Conservation (phyloP, 2,888 invertebrate species). For the Agrenia bidenticulata region DNA sequence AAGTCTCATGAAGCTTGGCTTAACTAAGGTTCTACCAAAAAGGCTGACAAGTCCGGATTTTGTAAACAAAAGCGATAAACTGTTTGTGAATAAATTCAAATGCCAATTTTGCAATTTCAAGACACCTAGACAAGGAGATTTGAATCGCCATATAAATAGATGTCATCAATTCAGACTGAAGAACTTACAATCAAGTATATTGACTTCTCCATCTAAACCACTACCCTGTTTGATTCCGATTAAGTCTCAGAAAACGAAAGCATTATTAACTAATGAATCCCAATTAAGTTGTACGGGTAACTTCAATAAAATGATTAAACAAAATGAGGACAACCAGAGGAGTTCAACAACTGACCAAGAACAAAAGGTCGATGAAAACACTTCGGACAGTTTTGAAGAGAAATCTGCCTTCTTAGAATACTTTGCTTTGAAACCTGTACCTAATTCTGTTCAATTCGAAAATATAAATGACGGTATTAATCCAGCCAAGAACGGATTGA, state of each 20-base stretch:
- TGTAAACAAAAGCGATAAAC: too few relatives aligned
- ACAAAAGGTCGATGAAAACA: slow-evolving; percentile 11
- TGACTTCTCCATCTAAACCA: slow-evolving; percentile 60
- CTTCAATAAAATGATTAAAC: too few relatives aligned
- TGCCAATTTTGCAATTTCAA: slow-evolving; percentile 63
- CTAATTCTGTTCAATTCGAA: not conserved
- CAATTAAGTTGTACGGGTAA: too few relatives aligned
- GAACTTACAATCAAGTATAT: slow-evolving; percentile 49
- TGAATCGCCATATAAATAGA: slow-evolving; percentile 61
- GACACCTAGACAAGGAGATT: slow-evolving; percentile 63
- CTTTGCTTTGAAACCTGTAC: slow-evolving; percentile 15
- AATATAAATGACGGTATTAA: not conserved
- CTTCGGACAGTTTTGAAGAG: slow-evolving; percentile 28
- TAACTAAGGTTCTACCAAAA: too few relatives aligned
- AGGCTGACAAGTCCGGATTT: too few relatives aligned
- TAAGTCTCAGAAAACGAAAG: slow-evolving; percentile 7
- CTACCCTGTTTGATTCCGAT: slow-evolving; percentile 76
- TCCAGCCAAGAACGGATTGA: slow-evolving; percentile 1
- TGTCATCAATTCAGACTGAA: not conserved
- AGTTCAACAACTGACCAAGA: slow-evolving; percentile 16
- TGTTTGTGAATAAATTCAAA: slow-evolving; percentile 55
- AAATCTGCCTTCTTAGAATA: slow-evolving; percentile 37
- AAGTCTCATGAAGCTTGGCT: too few relatives aligned
- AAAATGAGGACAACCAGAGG: too few relatives aligned
- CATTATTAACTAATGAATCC: too few relatives aligned